phyloP scores from a whole-genome alignment of 2,797 vertebrate species.

The Hippopotamyrus pictus region DNA sequence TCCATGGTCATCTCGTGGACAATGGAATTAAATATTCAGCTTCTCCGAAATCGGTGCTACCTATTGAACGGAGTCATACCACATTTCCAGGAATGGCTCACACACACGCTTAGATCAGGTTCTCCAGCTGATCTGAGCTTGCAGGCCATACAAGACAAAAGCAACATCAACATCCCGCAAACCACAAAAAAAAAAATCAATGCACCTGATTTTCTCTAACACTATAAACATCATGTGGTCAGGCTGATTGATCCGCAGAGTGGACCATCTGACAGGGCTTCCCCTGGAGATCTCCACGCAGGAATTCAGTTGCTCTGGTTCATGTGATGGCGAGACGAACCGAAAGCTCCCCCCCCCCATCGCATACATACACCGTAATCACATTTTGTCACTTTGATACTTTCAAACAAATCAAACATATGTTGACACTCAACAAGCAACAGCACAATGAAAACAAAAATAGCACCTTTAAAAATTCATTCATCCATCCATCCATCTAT shows the following conservation, averaged over 20 bases:
- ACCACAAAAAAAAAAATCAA: background rate
- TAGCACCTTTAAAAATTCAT: background rate
- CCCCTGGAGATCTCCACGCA: background rate
- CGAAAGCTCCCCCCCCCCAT: background rate
- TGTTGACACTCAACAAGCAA: background rate
- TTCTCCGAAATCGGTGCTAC: background rate
- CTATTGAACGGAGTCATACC: background rate
- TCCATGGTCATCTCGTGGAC: background rate
- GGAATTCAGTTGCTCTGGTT: background rate
- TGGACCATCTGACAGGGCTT: background rate
- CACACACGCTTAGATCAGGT: background rate
- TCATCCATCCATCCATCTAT: background rate
- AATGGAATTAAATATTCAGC: background rate
- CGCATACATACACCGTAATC: background rate
- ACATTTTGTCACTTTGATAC: background rate
- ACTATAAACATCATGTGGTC: background rate
- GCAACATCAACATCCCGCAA: background rate
- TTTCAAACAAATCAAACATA: background rate
- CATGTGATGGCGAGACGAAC: background rate
- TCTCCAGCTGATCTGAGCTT: background rate
- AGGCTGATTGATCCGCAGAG: background rate
- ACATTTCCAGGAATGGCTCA: background rate
- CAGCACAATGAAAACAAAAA: background rate
- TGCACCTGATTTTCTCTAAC: background rate
- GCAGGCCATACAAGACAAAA: background rate